phyloP scores from a whole-genome alignment of 2,797 vertebrate species.

The Takifugu rubripes region DNA sequence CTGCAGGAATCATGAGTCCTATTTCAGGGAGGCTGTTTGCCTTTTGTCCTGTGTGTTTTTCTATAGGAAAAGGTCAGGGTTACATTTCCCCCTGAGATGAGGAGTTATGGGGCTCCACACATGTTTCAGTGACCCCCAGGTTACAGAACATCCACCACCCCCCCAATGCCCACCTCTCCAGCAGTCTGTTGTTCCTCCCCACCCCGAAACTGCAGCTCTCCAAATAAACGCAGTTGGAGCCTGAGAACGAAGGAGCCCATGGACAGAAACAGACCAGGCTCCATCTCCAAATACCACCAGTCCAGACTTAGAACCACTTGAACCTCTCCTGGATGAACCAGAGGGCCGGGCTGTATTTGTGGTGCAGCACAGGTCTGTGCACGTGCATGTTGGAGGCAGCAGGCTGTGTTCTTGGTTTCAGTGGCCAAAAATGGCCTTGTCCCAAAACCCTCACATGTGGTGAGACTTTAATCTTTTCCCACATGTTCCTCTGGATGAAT shows the following conservation, averaged over 20 bases:
- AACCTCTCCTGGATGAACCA: constrained; percentile 7
- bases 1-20: constrained; percentile 10
- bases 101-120: constrained; percentile 23
- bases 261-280: constrained; percentile 42
- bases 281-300: constrained; percentile 26
- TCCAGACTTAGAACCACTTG: constrained; percentile 36
- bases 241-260: constrained; percentile 53
- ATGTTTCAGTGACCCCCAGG: constrained; percentile 31
- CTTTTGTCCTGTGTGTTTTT: constrained; percentile 28
- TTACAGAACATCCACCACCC: constrained; percentile 16
- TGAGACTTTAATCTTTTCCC: no score
- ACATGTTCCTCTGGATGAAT: no score
- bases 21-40: constrained; percentile 18
- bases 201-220: constrained; percentile 13
- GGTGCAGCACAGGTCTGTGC: no score
- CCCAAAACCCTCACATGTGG: no score
- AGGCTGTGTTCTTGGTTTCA: neutral
- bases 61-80: constrained; percentile 35
- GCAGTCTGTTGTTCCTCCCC: constrained; percentile 7
- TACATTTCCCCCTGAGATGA: constrained; percentile 27
- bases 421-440: no score
- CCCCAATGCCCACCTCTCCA: constrained; percentile 8
- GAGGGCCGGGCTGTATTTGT: no score
- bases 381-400: no score
- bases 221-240: constrained; percentile 35